A percentile compares a stretch with the other conserved stretches of the same genome.
Evolutionary conservation across 2,888 invertebrate genomes (phyloP).

Genomic region (Ditylenchus weischeri): DNA sequence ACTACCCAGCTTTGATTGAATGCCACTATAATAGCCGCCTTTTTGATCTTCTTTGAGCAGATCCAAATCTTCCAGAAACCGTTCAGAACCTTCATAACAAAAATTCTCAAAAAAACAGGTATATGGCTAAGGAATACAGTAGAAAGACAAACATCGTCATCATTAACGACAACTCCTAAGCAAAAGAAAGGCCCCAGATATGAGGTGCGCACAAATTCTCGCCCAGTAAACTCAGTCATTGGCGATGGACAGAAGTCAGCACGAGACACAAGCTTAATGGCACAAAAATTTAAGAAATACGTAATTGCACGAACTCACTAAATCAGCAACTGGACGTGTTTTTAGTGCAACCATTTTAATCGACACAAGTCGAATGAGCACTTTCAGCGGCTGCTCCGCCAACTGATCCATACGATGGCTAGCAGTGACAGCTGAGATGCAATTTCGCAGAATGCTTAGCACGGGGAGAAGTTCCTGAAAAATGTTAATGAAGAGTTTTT

Average conservation of each 20-base stretch:
- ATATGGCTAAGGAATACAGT: not conserved
- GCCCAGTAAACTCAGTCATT: constrained; percentile 67
- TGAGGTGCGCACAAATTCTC: constrained; percentile 80
- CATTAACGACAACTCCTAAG: constrained; percentile 27
- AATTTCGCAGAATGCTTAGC: constrained; percentile 9
- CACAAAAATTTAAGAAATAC: not conserved
- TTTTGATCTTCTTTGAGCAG: constrained; percentile 54
- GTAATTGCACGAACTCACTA: constrained; percentile 20
- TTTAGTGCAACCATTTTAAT: constrained; percentile 24
- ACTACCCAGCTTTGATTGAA: constrained; percentile 1
- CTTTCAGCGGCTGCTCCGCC: constrained; percentile 2
- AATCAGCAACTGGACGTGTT: constrained; percentile 33
- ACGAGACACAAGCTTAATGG: constrained; percentile 30
- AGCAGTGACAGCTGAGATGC: not conserved
- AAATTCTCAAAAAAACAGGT: constrained; percentile 10
- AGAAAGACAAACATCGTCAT: constrained; percentile 15
- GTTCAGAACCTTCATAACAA: constrained; percentile 71
- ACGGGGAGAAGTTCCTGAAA: not conserved
- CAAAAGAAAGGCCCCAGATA: constrained; percentile 87
- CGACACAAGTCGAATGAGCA: constrained; percentile 22
- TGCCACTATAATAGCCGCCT: constrained; percentile 34
- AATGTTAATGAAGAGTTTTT: not conserved
- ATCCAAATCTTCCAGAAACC: constrained; percentile 65
- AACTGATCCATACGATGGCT: not conserved
- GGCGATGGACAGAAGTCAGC: constrained; percentile 34